Evolutionary conservation across 2,888 invertebrate species (phyloP), one percentile per base, ranked within the genome.

Genomic region (Cephalotes varians): DNA sequence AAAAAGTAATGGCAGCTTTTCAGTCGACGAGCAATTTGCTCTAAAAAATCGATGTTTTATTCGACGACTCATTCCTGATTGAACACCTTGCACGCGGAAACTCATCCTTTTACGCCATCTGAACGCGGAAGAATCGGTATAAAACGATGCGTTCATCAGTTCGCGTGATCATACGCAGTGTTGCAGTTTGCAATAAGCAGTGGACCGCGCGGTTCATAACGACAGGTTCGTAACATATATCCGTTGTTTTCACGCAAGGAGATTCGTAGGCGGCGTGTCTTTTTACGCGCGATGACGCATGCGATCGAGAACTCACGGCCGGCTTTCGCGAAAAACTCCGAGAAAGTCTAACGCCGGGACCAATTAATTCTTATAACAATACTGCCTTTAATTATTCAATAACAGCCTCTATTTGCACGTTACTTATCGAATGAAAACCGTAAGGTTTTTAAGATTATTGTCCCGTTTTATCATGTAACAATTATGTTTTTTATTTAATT

Each of bases 61-160:
- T 64, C 3, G 40, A 6, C 3, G 49, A 47, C n/a, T 67, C n/a
- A 31, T 49, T 21, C 44, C 28, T 31, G 9, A 21, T 10, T n/a
- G 28, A 28, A 12, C 18, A 49, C 2, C 18, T 49, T 10, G 25
- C 12, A 7, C 34, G 49, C 49, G 49, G 34, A 44, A 40, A 54
- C 54, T 15, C 67, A 2, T 77, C 40, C 67, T 67, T 65, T 62
- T 62, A 62, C 31, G 40, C n/a, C 40, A 31, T 28, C 12, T 15
- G 51, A 64, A 28, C 15, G 54, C 31, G 31, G 12, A 65, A 84
- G 82, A 87, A 85, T 81, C 79, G 80, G 86, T 92, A 92, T 92
- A 92, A 92, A 92, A 91, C 86, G 86, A 90, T 89, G 88, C 81
- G 85, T 82, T 84, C 82, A 87, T 85, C 88, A 73, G 81, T 84